Percentiles rank a stretch among this genome's conserved stretches.
phyloP scores from a whole-genome alignment of 2,888 invertebrate genomes.

The Cremastinae sp. region DNA sequence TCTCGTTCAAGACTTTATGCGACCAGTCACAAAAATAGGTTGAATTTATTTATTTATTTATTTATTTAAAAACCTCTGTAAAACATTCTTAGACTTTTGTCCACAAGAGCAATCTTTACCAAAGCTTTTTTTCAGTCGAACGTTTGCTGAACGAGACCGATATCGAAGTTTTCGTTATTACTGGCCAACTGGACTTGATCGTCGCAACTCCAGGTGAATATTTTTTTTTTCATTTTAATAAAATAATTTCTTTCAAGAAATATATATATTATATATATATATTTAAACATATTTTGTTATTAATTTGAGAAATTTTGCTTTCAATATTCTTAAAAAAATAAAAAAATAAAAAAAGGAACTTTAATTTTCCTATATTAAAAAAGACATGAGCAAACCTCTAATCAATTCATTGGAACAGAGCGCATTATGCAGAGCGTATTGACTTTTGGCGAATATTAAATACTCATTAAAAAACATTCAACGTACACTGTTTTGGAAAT shows the following conservation, averaged over 20 bases:
- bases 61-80: not conserved
- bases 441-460: no score
- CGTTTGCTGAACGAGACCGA: slow-evolving; percentile 85
- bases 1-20: slow-evolving; percentile 89
- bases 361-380: no score
- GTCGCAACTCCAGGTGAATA: slow-evolving; percentile 91
- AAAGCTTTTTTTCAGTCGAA: slow-evolving; percentile 83
- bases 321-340: no score
- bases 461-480: no score
- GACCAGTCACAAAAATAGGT: slow-evolving; percentile 88
- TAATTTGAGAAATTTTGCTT: no score
- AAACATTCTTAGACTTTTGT: slow-evolving; percentile 5
- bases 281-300: slow-evolving; percentile 46
- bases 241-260: no score
- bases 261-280: slow-evolving; percentile 27
- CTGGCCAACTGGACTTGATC: slow-evolving; percentile 92
- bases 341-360: no score
- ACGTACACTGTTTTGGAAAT: no score
- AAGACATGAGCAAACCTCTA: no score
- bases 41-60: slow-evolving; percentile 42
- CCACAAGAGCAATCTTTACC: not conserved
- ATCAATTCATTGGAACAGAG: no score
- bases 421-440: no score
- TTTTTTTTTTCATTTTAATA: no score
- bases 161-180: slow-evolving; percentile 87